Evolutionary conservation across 2,888 invertebrate species (phyloP), one percentile per base, ranked within the genome.

Genomic region (Oxycera nigricornis): DNA sequence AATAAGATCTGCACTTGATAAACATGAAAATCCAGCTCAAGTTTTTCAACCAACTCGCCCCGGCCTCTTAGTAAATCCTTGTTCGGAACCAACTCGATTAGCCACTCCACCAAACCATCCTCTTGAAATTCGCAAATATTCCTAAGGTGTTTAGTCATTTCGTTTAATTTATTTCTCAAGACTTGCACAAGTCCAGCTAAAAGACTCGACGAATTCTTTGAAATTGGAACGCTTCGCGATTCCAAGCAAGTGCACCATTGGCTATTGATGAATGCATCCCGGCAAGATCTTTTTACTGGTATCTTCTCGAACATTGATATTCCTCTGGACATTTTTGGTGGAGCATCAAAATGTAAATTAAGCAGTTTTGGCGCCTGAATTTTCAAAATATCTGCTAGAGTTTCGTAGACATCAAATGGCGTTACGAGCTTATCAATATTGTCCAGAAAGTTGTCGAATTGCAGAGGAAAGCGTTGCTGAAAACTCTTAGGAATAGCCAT

Each of bases 381-480:
- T n/a, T 70, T 11, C 14, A 77, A 20, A 57, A 92, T 87, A 79
- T 90, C 90, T 75, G 90, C 83, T 9, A 96, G 84, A 0, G 94
- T 94, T 35, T 89, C 88, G 82, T 95, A 88, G 35, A 96, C 88
- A 81, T 96, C 96, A 81, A 94, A 95, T 0, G 95, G 95, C 0
- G 94, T 92, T 0, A 91, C 90, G 39, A 96, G 85, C 3, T 89
- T 88, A 17, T 89, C 84, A 0, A 88, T 85, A 81, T 95, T 95
- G 1, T 81, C 83, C 26, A 86, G 81, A 77, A 91, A 86, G 77
- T 90, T 90, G 0, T 82, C 82, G 72, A 89, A 87, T 1, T 88
- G 88, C 4, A 84, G 80, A 0, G 90, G 89, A 78, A 91, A 87
- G 9, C 83, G 81, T 1, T 83, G 82, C 76, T 87, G 86, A 76